phyloP scores from a whole-genome alignment of 2,113 vertebrate species.

The Neofelis nebulosa region DNA sequence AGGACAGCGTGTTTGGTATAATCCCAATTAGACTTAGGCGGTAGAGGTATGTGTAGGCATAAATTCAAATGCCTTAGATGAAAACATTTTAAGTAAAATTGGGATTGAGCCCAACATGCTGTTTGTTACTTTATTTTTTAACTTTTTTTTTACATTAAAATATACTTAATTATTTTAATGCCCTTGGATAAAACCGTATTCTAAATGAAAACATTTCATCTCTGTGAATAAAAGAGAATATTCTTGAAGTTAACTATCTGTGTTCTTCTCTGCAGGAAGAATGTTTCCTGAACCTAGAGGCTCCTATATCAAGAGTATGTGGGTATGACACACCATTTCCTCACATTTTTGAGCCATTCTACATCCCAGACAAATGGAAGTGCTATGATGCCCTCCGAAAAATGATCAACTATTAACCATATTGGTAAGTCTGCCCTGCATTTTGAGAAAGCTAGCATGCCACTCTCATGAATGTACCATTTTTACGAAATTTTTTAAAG shows the following conservation, averaged over 20 bases:
- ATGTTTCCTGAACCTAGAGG: slow-evolving; percentile 98
- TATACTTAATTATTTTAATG: background rate
- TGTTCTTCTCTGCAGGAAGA: slow-evolving; percentile 90
- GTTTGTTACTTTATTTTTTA: background rate
- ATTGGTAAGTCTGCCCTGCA: slow-evolving; percentile 72
- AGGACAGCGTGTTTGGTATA: background rate
- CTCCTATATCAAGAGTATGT: slow-evolving; percentile 96
- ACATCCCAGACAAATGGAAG: slow-evolving; percentile 99
- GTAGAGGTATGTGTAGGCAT: background rate
- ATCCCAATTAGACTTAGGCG: background rate
- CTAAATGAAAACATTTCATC: slow-evolving; percentile 56
- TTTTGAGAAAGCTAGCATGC: background rate
- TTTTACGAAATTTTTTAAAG: too few species aligned
- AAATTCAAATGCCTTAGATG: background rate
- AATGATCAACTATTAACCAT: slow-evolving; percentile 96
- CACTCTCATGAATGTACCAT: fast-evolving
- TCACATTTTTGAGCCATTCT: slow-evolving; percentile 98
- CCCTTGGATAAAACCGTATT: background rate
- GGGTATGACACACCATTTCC: slow-evolving; percentile 99
- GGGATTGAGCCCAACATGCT: background rate
- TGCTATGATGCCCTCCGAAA: slow-evolving; percentile 96
- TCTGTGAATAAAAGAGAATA: background rate
- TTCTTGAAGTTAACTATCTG: slow-evolving; percentile 55
- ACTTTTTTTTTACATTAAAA: background rate
- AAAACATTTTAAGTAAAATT: background rate